Evolutionary conservation across 2,888 invertebrate genomes (phyloP), one percentile per base, ranked within the genome.

Genomic region (Auanema freiburgensis): DNA sequence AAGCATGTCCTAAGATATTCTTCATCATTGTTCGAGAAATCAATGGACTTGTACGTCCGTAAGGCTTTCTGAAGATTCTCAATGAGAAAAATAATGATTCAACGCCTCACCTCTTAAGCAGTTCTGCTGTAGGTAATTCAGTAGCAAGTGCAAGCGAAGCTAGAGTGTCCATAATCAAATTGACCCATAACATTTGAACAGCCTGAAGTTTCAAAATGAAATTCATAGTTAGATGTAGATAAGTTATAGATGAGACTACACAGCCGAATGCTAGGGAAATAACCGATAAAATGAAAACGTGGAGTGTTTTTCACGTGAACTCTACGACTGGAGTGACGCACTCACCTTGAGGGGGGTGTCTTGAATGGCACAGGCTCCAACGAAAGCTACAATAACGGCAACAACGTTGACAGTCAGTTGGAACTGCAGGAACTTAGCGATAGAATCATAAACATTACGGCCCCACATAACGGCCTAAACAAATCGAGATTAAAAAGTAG

Each of bases 1-100:
- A 33, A 33, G 82, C 78, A 53, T 81, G 81, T 2, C 82, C 82
- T 75, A 97, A 88, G 86, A 98, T 98, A 86, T 98, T 98, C 88
- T 66, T 66, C 59, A 54, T 42, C 66, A 66, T 66, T 85, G 92
- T 93, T 85, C 93, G 90, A 14, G 85, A 63, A 65, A 87, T 87
- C 72, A 87, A 85, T 70, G 86, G 85, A 79, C 84, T 83, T 83
- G 87, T 87, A 53, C 85, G 84, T 44, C 76, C 76, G 44, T 76
- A 76, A 41, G 76, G 76, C 54, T 74, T 74, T 57, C 72, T 55
- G 18, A 51, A 57, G 16, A 11, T 33, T 33, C 8, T 33, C 4
- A 3, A 33, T 16, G n/a, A 46, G 46, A 46, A 46, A 46, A 33
- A 33, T 8, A 33, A 3, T 5, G 33, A 33, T 5, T 8, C 5